These are phyloP conservation scores for Agapornis roseicollis DNA, from an alignment of 2,113 vertebrate genomes.

Conservation along the genomic window DNA sequence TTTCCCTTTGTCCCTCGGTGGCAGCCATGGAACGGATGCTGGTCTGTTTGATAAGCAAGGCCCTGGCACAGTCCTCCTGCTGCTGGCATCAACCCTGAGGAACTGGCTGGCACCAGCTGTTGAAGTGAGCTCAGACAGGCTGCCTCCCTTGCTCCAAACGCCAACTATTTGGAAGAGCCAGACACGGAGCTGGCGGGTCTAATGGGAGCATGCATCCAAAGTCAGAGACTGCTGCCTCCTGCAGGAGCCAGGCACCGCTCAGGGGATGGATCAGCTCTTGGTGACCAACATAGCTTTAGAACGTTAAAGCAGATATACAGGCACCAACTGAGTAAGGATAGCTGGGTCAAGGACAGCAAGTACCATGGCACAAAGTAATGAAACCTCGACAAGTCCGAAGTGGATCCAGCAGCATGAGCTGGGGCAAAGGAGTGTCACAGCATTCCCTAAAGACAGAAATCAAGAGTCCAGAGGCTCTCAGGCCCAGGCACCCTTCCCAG, in stretches of 20 bases:
- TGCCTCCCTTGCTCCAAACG: not conserved
- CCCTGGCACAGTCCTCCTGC: not conserved
- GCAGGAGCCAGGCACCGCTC: not conserved
- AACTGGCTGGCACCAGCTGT: constrained; percentile 48
- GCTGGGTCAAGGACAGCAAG: not conserved
- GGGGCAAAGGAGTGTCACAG: not conserved
- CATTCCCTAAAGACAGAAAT: not conserved
- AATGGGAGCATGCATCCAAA: not conserved
- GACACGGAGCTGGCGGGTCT: not conserved
- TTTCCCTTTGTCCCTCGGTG: not conserved
- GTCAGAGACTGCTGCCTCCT: not conserved
- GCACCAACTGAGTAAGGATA: not conserved
- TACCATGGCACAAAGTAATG: not conserved
- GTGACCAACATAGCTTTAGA: not conserved
- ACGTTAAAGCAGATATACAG: not conserved
- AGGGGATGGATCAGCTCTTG: not conserved
- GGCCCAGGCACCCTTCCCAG: not conserved
- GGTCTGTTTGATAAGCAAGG: not conserved
- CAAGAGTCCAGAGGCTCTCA: not conserved
- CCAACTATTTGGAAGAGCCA: constrained; percentile 30
- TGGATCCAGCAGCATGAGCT: not conserved
- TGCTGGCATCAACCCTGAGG: not conserved
- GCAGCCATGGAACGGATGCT: not conserved
- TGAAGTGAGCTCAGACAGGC: not conserved
- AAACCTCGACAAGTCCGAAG: not conserved